These are phyloP conservation scores for Heliocidaris erythrogramma DNA, from an alignment of 35 echinoderm and acorn worm species.

Conservation along the genomic window DNA sequence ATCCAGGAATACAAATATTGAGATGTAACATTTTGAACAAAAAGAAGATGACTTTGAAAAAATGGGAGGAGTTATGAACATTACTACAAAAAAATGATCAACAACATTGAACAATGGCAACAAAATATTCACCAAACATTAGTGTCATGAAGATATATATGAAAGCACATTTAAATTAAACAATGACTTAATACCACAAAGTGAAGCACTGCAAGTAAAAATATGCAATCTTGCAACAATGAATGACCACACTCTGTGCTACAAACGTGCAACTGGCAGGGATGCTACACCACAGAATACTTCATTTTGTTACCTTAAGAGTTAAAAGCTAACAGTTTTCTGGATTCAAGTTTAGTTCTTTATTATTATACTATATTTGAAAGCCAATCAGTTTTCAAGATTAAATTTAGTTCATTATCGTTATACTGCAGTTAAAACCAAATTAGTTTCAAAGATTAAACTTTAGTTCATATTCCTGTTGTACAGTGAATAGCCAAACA, in stretches of 20 bases:
- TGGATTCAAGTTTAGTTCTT: background rate
- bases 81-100: too few relatives aligned
- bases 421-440: too few relatives aligned
- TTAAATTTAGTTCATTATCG: too few relatives aligned
- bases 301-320: background rate
- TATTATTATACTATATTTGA: background rate
- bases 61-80: too few relatives aligned
- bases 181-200: background rate
- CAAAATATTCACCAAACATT: background rate
- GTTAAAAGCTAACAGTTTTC: background rate
- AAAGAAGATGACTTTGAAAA: too few relatives aligned
- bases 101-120: background rate
- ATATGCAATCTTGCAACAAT: background rate
- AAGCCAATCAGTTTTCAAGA: too few relatives aligned
- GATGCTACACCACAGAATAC: background rate
- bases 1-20: too few relatives aligned
- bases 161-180: background rate
- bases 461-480: too few relatives aligned
- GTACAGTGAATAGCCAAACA: too few relatives aligned
- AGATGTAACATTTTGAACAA: too few relatives aligned
- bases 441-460: too few relatives aligned
- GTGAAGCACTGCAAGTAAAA: background rate
- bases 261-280: background rate
- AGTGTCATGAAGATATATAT: background rate
- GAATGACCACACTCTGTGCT: background rate